Base-by-base conservation (phyloP, 2,888 invertebrate species). In the Macrophya alboannulata region DNA sequence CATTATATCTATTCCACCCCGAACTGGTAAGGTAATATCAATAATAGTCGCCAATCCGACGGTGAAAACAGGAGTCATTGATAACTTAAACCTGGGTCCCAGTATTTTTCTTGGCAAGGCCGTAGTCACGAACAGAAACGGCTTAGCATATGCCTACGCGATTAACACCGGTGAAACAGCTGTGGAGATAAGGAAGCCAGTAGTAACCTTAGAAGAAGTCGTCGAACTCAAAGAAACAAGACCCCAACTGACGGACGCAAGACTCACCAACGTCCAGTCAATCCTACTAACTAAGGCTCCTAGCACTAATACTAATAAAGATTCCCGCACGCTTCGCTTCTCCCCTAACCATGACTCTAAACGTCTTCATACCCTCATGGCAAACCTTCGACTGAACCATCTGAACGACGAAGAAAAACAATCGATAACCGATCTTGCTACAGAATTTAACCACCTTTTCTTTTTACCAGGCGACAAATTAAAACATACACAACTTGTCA, bases 121-220 rank as follows among this genome's bases (percentile, higher is more conserved):
- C n/a, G 2, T 74, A 43, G 72, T 45, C 6, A 74, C 43, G 8
- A 74, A 74, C 45, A 15, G 43, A 74, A 4, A 68, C 10, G 68
- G 68, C 5, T 37, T 68, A 15, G 68, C 68, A 25, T 68, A 37
- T 25, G 68, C 37, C 15, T 68, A 68, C 37, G 68, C 37, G 37
- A 68, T 68, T 21, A 68, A 68, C 68, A 12, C 15, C 15, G 10
- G 25, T 12, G 37, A 68, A 68, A 25, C n/a, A 25, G n/a, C 62
- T 62, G 4, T 62, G 4, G 17, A 62, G 71, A 71, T 71, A 68
- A 68, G 8, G 8, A 72, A 4, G 43, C 72, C 72, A 4, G 43
- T 21, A 15, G 72, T 72, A 15, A 72, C 72, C 10, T 37, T 72
- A 72, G 72, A 72, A 31, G 72, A 40, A 37, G 72, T 40, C 17